These are phyloP conservation scores for Pungitius pungitius DNA, from an alignment of 2,113 vertebrate genomes.

Conservation along the genomic window DNA sequence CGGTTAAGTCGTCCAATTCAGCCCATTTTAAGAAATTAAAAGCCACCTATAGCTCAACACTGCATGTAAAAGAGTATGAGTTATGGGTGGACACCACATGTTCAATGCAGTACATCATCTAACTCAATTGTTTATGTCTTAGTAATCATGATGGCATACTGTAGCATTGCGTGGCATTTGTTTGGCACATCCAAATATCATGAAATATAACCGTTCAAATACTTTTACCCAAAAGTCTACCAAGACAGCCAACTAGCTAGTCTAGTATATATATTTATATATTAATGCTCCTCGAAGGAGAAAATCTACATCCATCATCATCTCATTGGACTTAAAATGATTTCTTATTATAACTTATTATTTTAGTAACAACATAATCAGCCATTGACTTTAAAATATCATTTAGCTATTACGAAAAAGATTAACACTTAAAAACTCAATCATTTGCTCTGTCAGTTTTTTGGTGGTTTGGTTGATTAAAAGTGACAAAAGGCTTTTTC, in stretches of 20 bases:
- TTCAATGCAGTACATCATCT: not conserved
- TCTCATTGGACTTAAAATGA: too few relatives aligned
- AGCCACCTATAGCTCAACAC: constrained; percentile 19
- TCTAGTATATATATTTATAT: too few relatives aligned
- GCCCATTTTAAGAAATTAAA: constrained; percentile 37
- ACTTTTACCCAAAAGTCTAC: too few relatives aligned
- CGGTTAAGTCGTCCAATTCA: constrained; percentile 7
- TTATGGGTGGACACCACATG: not conserved
- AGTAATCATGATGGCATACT: not conserved
- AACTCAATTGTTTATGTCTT: not conserved
- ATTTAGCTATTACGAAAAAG: not conserved
- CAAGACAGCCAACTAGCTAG: too few relatives aligned
- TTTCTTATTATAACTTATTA: not conserved
- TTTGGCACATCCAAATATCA: too few relatives aligned
- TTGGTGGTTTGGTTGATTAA: not conserved
- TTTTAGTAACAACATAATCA: not conserved
- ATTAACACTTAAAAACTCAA: not conserved
- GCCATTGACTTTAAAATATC: not conserved
- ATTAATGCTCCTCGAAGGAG: not conserved
- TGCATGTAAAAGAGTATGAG: constrained; percentile 8
- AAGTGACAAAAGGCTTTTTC: not conserved
- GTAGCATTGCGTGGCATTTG: not conserved
- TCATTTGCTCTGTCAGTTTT: not conserved
- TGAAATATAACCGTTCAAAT: too few relatives aligned
- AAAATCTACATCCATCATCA: too few relatives aligned